Conservation (phyloP, 2,113 vertebrate species). For the Rhadina sibilatrix region DNA sequence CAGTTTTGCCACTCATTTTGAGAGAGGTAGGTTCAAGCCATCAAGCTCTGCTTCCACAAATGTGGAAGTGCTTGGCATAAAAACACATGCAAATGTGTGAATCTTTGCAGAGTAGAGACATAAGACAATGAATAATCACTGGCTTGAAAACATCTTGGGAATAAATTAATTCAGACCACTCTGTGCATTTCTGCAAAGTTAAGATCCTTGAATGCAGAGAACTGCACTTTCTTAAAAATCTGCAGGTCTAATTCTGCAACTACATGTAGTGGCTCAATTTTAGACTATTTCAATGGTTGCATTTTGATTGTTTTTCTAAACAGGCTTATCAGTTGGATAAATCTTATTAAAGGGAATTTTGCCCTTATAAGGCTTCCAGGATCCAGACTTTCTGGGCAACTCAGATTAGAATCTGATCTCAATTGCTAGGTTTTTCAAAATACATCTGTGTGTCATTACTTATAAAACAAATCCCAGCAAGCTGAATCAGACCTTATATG, state of each 20-base stretch:
- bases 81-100: background rate
- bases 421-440: slow-evolving; percentile 30
- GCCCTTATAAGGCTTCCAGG: slow-evolving; percentile 4
- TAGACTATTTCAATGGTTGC: background rate
- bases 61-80: background rate
- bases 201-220: background rate
- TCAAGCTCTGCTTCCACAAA: background rate
- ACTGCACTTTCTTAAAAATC: background rate
- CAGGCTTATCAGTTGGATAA: background rate
- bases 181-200: background rate
- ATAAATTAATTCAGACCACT: background rate
- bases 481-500: background rate
- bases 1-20: slow-evolving; percentile 17
- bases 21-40: background rate
- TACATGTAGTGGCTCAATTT: background rate
- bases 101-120: background rate
- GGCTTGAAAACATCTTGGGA: background rate
- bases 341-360: slow-evolving; percentile 21
- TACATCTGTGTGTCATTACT: slow-evolving; percentile 21
- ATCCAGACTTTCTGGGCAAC: background rate
- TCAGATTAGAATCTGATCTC: slow-evolving; percentile 30
- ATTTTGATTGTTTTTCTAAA: background rate
- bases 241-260: background rate
- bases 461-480: background rate
- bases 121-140: background rate